Conservation (phyloP, 1,140 invertebrate species). For the Capitella teleta region DNA sequence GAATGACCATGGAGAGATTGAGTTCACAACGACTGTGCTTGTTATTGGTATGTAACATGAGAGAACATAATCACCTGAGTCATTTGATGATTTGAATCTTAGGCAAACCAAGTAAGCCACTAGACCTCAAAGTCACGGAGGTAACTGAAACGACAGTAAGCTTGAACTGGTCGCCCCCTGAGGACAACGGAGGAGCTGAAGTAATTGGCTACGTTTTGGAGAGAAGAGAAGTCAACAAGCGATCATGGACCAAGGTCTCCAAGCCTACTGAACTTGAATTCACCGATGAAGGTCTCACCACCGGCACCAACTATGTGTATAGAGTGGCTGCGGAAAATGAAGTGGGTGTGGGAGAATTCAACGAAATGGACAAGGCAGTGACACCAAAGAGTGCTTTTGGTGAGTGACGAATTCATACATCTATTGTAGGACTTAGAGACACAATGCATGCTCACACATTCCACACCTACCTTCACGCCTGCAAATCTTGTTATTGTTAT, state of each 20-base stretch:
- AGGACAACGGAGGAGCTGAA: slow-evolving; percentile 66
- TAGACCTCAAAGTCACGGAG: slow-evolving; percentile 66
- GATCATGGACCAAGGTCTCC: slow-evolving; percentile 72
- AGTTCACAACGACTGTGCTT: slow-evolving; percentile 78
- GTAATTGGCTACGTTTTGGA: slow-evolving; percentile 74
- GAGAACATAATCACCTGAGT: too few relatives aligned
- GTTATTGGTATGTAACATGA: slow-evolving; percentile 55
- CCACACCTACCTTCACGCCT: too few relatives aligned
- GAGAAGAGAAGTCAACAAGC: slow-evolving; percentile 85
- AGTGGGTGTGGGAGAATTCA: slow-evolving; percentile 59
- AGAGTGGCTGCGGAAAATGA: slow-evolving; percentile 79
- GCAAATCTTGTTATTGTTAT: too few relatives aligned
- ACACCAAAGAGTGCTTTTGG: slow-evolving; percentile 33
- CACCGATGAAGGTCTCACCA: slow-evolving; percentile 69
- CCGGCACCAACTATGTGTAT: slow-evolving; percentile 84
- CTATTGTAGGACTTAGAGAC: too few relatives aligned
- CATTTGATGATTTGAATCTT: slow-evolving; percentile 30
- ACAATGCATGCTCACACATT: too few relatives aligned
- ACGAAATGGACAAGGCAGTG: slow-evolving; percentile 45
- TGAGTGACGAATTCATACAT: too few relatives aligned
- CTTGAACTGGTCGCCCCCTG: slow-evolving; percentile 75
- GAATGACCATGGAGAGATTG: slow-evolving; percentile 86
- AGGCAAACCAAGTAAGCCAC: slow-evolving; percentile 73
- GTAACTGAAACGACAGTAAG: slow-evolving; percentile 86
- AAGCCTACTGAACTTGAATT: slow-evolving; percentile 40